These are phyloP conservation scores for Autographa pulchrina DNA, from an alignment of 2,888 invertebrate genomes.

Conservation along the genomic window DNA sequence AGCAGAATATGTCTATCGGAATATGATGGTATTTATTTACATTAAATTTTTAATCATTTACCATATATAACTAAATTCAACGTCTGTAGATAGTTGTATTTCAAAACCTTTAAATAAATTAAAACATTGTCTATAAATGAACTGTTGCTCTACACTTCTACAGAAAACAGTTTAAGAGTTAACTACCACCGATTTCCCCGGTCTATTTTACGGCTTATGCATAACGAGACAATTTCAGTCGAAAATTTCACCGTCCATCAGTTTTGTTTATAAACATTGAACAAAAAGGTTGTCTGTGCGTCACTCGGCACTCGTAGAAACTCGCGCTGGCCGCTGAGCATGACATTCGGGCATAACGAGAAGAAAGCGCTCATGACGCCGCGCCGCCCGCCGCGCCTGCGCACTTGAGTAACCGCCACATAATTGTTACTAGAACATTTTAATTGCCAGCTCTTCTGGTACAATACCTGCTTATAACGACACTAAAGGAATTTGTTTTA, in stretches of 20 bases:
- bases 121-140: no score
- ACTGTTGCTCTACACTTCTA: not conserved
- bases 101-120: not conserved
- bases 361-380: constrained; percentile 48
- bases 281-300: constrained; percentile 32
- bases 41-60: no score
- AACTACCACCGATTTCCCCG: constrained; percentile 38
- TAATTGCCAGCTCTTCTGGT: constrained; percentile 29
- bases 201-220: constrained; percentile 36
- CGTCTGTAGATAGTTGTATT: not conserved
- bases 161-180: constrained; percentile 11
- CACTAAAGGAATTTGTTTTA: not conserved
- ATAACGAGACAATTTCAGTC: constrained; percentile 35
- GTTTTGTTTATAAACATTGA: constrained; percentile 56
- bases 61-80: no score
- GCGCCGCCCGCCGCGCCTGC: constrained; percentile 8
- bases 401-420: constrained; percentile 43
- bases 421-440: constrained; percentile 29
- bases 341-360: constrained; percentile 50
- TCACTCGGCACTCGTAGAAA: constrained; percentile 40
- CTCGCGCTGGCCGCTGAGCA: constrained; percentile 36
- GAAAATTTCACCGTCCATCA: constrained; percentile 41
- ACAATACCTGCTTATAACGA: not conserved
- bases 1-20: no score
- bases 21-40: no score